Base-by-base conservation (phyloP, 1,140 invertebrate species). In the Leguminivora glycinivorella region DNA sequence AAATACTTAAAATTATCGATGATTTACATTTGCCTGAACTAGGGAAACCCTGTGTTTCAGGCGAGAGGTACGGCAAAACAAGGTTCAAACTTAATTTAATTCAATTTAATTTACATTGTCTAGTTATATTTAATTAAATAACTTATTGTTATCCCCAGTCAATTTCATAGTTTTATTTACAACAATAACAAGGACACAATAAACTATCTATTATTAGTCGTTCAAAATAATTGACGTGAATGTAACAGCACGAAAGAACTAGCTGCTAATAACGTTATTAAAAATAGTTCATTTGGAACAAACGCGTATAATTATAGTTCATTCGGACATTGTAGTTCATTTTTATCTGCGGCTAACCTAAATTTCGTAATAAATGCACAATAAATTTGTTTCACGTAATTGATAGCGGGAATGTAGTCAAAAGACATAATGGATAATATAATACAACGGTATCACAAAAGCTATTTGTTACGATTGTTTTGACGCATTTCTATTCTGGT, bases 401-500 rank as follows among this genome's bases (percentile, higher is more conserved):
- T 79, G 72, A 82, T 82, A 68, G 72, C 60, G 72, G 60, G 73
- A 76, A 80, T 81, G 70, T 71, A 71, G 58, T 52, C 52, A 71
- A 72, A 43, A 34, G 80, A 83, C 83, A 63, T 63, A 60, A 60
- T 60, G 56, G 25, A 31, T 63, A 17, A 63, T 63, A 63, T 63
- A 63, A 31, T 63, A n/a, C 56, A n/a, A 60, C 58, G 25, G 31
- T 63, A 60, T 72, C 73, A 78, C 72, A 82, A 82, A 76, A 71
- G 70, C 26, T 58, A 69, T 77, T 78, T 74, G 31, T 67, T 70
- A 70, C 43, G 34, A 73, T 75, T 86, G 82, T 86, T 86, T 81
- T 86, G 84, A 84, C 82, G 77, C 56, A 67, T 68, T 74, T 80
- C 74, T 79, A 80, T 77, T 81, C 74, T 77, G 83, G 83, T 78